Conservation (phyloP, 2,113 vertebrate species). For the Eulacestoma nigropectus region DNA sequence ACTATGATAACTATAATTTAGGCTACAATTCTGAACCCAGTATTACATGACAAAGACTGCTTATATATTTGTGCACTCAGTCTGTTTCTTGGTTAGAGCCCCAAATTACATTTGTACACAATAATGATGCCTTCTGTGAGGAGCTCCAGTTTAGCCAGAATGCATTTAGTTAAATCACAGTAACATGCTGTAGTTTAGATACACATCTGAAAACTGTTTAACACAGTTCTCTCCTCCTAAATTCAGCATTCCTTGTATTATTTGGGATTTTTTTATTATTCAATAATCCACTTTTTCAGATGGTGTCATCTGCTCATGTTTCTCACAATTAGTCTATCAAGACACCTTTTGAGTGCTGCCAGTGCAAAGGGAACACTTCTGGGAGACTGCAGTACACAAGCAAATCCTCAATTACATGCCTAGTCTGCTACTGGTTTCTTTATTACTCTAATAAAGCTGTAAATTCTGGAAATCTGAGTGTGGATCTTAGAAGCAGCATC, state of each 20-base stretch:
- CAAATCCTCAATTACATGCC: background rate
- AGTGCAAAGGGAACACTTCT: background rate
- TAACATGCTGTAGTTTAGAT: background rate
- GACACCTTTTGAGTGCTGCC: background rate
- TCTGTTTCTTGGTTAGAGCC: background rate
- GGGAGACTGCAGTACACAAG: background rate
- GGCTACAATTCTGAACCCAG: background rate
- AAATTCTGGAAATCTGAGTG: background rate
- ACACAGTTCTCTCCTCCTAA: background rate
- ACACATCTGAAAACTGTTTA: conserved; percentile 10
- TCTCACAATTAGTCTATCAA: background rate
- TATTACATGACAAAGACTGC: background rate
- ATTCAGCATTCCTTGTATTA: background rate
- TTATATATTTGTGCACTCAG: background rate
- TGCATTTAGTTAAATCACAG: background rate
- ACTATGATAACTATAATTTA: background rate
- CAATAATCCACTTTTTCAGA: background rate
- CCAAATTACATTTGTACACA: background rate
- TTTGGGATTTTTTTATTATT: background rate
- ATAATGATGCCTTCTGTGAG: background rate
- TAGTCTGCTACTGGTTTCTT: background rate
- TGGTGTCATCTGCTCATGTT: background rate
- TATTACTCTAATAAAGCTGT: background rate
- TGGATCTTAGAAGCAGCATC: background rate
- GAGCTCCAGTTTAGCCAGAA: background rate